These are phyloP conservation scores for Caenorhabditis sp. DNA, from an alignment of 2,888 invertebrate genomes.

Conservation along the genomic window DNA sequence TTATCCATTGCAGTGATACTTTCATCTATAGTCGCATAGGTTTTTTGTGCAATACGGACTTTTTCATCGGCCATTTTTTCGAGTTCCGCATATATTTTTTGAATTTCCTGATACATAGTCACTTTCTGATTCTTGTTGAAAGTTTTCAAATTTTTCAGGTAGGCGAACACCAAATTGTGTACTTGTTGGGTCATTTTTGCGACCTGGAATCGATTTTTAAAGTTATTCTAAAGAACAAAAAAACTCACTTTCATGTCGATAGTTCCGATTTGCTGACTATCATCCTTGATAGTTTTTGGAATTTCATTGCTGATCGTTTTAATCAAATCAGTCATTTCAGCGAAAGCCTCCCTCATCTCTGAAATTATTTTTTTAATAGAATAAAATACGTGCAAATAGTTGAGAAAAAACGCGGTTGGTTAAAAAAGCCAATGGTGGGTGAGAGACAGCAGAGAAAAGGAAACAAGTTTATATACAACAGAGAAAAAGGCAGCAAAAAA, in stretches of 20 bases:
- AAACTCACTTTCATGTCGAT: slow-evolving; percentile 2
- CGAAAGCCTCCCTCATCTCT: neutral
- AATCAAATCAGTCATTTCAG: neutral
- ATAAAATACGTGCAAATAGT: neutral
- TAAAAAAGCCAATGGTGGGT: neutral
- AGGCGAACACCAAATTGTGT: neutral
- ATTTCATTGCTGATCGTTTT: neutral
- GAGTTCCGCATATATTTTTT: neutral
- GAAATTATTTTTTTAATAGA: neutral
- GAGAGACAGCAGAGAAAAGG: neutral
- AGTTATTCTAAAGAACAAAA: neutral
- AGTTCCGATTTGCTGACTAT: neutral
- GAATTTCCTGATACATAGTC: slow-evolving; percentile 18
- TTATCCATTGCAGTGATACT: slow-evolving; percentile 74
- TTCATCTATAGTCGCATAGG: slow-evolving; percentile 90
- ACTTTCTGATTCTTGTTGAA: slow-evolving; percentile 8
- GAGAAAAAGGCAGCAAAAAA: neutral
- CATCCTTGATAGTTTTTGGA: neutral
- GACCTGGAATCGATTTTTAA: neutral
- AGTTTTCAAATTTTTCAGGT: slow-evolving; percentile 15
- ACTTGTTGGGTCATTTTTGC: neutral
- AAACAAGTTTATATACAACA: neutral
- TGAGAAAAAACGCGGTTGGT: neutral
- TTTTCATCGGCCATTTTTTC: slow-evolving; percentile 1
- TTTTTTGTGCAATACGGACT: slow-evolving; percentile 82